Percentiles rank a stretch among this genome's conserved stretches.
Evolutionary conservation across 1,140 invertebrate genomes (phyloP).

Genomic region (Caerostris darwini): DNA sequence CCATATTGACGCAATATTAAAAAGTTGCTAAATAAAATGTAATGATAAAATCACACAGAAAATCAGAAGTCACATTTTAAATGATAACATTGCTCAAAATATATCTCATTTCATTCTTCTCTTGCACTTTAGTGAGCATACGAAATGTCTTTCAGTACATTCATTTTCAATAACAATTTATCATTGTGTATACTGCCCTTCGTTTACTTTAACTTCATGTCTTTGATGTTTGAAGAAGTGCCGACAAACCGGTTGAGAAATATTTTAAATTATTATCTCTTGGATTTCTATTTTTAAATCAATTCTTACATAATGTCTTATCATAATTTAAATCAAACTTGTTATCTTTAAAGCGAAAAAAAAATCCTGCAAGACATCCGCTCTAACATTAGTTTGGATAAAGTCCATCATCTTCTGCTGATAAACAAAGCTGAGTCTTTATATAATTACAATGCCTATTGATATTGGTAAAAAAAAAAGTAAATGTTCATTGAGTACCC

Average conservation of each 20-base stretch:
- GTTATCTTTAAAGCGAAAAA: not conserved
- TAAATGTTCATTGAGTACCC: not conserved
- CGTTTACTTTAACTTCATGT: not conserved
- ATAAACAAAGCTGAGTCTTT: not conserved
- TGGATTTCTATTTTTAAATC: not conserved
- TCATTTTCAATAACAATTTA: not conserved
- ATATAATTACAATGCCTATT: not conserved
- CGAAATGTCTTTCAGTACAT: not conserved
- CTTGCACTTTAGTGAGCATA: not conserved
- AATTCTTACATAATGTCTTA: not conserved
- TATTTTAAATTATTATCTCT: not conserved
- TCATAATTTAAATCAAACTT: not conserved
- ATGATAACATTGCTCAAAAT: not conserved
- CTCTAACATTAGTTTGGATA: not conserved
- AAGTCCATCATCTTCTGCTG: not conserved
- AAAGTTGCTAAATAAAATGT: too few relatives aligned
- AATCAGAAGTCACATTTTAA: not conserved
- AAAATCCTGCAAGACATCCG: not conserved
- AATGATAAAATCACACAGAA: too few relatives aligned
- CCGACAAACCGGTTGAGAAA: not conserved
- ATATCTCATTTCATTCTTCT: not conserved
- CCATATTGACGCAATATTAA: too few relatives aligned
- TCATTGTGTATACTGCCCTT: not conserved
- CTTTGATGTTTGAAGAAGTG: not conserved
- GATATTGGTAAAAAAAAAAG: not conserved